Evolutionary conservation across 2,797 vertebrate genomes (phyloP).

Genomic region (Geotrypetes seraphini): DNA sequence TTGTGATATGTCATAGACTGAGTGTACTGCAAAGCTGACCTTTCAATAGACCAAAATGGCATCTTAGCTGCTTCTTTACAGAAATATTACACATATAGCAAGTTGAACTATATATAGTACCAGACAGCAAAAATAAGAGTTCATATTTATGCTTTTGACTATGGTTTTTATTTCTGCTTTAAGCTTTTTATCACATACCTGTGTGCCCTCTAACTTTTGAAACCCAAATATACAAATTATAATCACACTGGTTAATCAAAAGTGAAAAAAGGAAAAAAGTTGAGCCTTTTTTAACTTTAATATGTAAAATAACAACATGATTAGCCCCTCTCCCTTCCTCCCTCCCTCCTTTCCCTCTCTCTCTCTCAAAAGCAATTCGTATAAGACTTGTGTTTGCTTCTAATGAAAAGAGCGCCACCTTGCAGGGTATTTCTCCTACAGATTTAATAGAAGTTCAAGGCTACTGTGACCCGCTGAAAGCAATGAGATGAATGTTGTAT

Average conservation of each 20-base stretch:
- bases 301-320: no score
- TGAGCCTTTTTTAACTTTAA: no score
- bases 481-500: no score
- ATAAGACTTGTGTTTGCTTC: constrained; percentile 13
- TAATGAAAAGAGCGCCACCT: constrained; percentile 59
- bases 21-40: constrained; percentile 49
- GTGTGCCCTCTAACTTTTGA: no score
- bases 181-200: background rate
- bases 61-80: constrained; percentile 36
- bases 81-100: constrained; percentile 27
- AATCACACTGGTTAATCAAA: no score
- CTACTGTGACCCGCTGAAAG: no score
- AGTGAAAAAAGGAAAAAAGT: no score
- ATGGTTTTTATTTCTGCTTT: constrained; percentile 2
- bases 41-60: constrained; percentile 37
- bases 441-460: no score
- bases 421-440: constrained; percentile 45
- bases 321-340: no score
- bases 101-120: constrained; percentile 7
- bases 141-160: background rate
- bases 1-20: constrained; percentile 43
- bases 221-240: no score
- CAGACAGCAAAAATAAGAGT: background rate
- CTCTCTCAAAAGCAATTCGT: constrained; percentile 22
- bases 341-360: no score